A percentile compares a stretch with the other conserved stretches of the same genome.
Conservation (phyloP, 2,797 vertebrate species). For the Pantherophis alleghaniensis region DNA sequence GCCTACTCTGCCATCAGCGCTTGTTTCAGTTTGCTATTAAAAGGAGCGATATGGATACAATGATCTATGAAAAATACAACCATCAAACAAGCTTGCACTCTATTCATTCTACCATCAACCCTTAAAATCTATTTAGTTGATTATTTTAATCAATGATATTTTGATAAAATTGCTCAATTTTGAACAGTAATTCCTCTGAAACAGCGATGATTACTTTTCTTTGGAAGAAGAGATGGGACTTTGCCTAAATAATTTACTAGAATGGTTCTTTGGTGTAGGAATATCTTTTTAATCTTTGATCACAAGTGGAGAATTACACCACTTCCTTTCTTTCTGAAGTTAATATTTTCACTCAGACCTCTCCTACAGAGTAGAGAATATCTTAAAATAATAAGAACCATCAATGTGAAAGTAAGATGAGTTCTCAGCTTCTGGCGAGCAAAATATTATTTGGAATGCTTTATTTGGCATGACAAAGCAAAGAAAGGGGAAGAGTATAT, state of each 20-base stretch:
- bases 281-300: slow-evolving; percentile 26
- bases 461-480: neutral
- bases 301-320: neutral
- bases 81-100: neutral
- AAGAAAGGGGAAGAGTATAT: neutral
- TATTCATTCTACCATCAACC: neutral
- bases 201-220: slow-evolving; percentile 2
- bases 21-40: neutral
- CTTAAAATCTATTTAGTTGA: neutral
- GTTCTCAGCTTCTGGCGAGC: neutral
- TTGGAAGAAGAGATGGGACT: neutral
- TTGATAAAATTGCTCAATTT: neutral
- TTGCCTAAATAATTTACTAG: slow-evolving; percentile 28
- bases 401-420: neutral
- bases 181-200: neutral
- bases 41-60: neutral
- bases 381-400: slow-evolving; percentile 5
- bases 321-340: slow-evolving; percentile 11
- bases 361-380: neutral
- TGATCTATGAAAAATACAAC: neutral
- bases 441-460: neutral
- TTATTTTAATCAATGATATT: slow-evolving; percentile 1
- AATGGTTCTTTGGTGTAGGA: neutral
- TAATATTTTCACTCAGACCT: neutral
- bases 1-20: neutral